Evolutionary conservation across 2,797 vertebrate genomes (phyloP).

Genomic region (Pseudochirops corinnae): DNA sequence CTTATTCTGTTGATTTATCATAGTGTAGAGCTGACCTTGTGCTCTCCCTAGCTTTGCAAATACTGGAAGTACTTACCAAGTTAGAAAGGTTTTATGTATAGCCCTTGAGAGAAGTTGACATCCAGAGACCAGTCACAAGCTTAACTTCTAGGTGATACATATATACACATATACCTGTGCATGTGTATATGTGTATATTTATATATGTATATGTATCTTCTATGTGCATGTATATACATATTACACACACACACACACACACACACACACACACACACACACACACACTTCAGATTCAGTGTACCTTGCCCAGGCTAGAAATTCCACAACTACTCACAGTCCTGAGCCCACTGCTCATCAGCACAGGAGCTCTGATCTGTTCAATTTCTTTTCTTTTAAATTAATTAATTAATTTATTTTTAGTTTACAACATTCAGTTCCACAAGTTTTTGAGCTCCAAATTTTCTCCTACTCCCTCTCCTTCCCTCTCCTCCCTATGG

Average conservation of each 20-base stretch:
- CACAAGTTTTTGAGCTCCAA: too few species aligned
- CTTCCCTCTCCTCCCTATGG: too few species aligned
- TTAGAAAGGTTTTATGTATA: not conserved
- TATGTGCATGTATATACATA: too few species aligned
- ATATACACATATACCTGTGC: too few species aligned
- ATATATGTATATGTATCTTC: too few species aligned
- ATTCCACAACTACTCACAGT: not conserved
- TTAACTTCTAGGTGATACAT: not conserved
- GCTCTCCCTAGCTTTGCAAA: not conserved
- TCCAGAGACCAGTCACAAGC: not conserved
- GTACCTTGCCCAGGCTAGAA: not conserved
- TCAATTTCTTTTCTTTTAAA: not conserved
- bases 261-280: not conserved
- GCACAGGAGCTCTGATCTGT: not conserved
- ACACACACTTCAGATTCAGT: not conserved
- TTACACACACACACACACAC: too few species aligned
- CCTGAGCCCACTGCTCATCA: not conserved
- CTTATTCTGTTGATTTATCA: not conserved
- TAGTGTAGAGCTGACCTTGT: not conserved
- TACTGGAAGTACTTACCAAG: not conserved
- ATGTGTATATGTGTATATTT: too few species aligned
- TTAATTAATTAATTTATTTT: too few species aligned
- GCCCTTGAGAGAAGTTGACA: not conserved
- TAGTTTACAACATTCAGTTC: too few species aligned
- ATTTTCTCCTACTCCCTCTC: too few species aligned